Base-by-base conservation (phyloP, 2,888 invertebrate genomes). In the Leptinotarsa rubiginosa region DNA sequence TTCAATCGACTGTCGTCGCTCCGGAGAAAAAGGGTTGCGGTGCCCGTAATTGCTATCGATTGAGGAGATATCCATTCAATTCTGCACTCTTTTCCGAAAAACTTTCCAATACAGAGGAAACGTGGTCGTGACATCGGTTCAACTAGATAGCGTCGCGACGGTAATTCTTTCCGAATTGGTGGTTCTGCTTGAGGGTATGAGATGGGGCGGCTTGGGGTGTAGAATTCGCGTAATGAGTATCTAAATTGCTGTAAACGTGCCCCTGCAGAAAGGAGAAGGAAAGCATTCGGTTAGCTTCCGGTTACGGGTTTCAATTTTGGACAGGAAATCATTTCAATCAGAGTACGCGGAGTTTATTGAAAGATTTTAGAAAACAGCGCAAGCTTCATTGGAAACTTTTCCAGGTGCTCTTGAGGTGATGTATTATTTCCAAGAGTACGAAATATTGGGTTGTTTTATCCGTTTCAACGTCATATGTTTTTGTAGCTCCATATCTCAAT, bases 31-130 rank as follows among this genome's bases (percentile, higher is more conserved):
- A 62, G 62, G 62, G 62, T 62, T 62, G 62, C 25, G 62, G 56
- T 41, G 41, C 41, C 16, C 49, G 65, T 73, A 73, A 73, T 73
- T 73, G 73, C 69, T 56, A 73, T 73, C 69, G 73, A 73, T 73
- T 73, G 25, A 22, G 56, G 15, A 56, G 25, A 65, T 56, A 47
- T 65, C 47, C 72, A 65, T 69, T 73, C 65, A n/a, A 62, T 31
- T 20, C 16, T 62, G 41, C 62, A 62, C 62, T 62, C 31, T 49
- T 41, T 22, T n/a, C 47, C 13, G 64, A 69, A 72, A 72, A 72
- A 72, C 52, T 62, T 31, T 64, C 67, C 72, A 72, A 69, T 68
- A 52, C 47, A 41, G 68, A 25, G 20, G 54, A 59, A 67, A 67
- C 20, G 52, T 74, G 74, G 66, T 74, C 47, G 70, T 70, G 74